Base-by-base conservation (phyloP, 2,113 vertebrate genomes). In the Nanorana parkeri region DNA sequence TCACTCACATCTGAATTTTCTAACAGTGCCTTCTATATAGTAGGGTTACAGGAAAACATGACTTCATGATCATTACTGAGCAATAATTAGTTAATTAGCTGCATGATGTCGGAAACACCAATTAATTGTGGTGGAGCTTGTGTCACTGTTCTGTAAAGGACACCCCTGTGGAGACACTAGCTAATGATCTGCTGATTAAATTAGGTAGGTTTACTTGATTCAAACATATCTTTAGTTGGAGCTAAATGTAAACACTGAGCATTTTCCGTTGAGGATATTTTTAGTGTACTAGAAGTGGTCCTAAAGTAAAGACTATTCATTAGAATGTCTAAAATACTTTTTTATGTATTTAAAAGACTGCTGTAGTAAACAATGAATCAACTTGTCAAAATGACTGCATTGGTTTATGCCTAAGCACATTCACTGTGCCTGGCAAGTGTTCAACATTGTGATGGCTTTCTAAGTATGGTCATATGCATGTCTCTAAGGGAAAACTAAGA, bases 21-120 rank as follows among this genome's bases (percentile, higher is more conserved):
- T 64, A 47, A 64, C 26, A 66, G 41, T n/a, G 20, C 16, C n/a
- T 3, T 55, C 21, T 29, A 24, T 64, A 60, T n/a, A 11, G 55
- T 26, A 19, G 73, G 41, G 29, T 55, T 54, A 29, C 24, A 72
- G 56, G 20, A 72, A 81, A 72, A 23, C 68, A 28, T 41, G 64
- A 24, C 65, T 81, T 73, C 21, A 21, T 24, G 36, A 47, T 19
- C 58, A 66, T 68, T 56, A 72, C 69, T 54, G 63, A 32, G 41
- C 11, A 54, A 55, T 81, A 73, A 81, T 74, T 65, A 81, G 68
- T 72, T 66, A 55, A 81, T 52, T 81, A 60, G 13, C 16, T 66
- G 32, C 65, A 69, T 24, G 68, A 81, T 63, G 51, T 60, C 51
- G 32, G 61, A 28, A 24, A 74, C 52, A 66, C 79, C 60, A 74